phyloP scores from a whole-genome alignment of 2,797 vertebrate species.

The Alcedo atthis region DNA sequence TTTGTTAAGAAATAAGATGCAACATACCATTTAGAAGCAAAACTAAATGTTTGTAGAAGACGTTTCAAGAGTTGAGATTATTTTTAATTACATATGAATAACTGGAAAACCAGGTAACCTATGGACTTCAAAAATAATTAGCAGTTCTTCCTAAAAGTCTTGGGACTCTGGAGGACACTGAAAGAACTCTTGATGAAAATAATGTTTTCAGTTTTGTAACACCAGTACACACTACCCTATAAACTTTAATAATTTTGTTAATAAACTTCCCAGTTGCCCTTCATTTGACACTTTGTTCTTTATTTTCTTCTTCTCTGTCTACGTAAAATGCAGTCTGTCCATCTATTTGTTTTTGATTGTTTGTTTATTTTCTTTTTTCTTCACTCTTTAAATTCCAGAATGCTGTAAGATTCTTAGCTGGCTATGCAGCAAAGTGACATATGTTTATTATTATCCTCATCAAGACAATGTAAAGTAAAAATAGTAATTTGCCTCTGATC shows the following conservation, averaged over 20 bases:
- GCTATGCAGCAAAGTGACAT: conserved; percentile 76
- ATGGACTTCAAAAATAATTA: not conserved
- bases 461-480: conserved; percentile 82
- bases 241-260: conserved; percentile 1
- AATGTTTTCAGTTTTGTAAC: conserved; percentile 5
- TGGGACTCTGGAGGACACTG: not conserved
- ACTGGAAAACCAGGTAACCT: not conserved
- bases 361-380: not conserved
- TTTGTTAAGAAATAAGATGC: not conserved
- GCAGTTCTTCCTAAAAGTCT: not conserved
- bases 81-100: not conserved
- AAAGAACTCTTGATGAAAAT: not conserved
- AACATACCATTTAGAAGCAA: not conserved
- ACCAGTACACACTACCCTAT: not conserved
- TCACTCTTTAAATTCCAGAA: conserved; percentile 78
- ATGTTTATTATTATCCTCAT: conserved; percentile 85
- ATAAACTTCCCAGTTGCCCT: not conserved
- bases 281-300: not conserved
- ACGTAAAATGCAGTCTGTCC: not conserved
- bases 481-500: conserved; percentile 82
- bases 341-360: not conserved
- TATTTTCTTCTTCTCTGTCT: not conserved
- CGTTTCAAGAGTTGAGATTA: not conserved
- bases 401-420: conserved; percentile 73
- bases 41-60: not conserved